These are phyloP conservation scores for Cephus runcator DNA, from an alignment of 2,888 invertebrate species.

Conservation along the genomic window DNA sequence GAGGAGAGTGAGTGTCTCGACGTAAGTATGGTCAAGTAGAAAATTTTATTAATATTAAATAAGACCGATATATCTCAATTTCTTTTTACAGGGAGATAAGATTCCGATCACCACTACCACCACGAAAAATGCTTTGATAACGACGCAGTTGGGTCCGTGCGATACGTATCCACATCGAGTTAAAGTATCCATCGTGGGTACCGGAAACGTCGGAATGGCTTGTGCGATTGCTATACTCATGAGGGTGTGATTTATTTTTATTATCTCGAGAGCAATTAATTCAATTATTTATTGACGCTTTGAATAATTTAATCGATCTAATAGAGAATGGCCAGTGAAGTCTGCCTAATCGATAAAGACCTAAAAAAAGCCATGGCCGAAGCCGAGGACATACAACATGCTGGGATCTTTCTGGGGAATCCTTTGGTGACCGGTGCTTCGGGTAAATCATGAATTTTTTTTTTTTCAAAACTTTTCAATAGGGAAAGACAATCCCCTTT, in stretches of 20 bases:
- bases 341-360: constrained; percentile 69
- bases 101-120: constrained; percentile 43
- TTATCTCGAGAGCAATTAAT: background rate
- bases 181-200: constrained; percentile 53
- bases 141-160: constrained; percentile 45
- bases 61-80: background rate
- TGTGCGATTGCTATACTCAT: constrained; percentile 69
- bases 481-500: background rate
- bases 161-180: constrained; percentile 49
- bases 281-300: background rate
- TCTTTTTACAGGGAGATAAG: constrained; percentile 31
- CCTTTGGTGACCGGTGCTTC: constrained; percentile 65
- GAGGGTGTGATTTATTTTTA: constrained; percentile 54
- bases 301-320: background rate
- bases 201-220: constrained; percentile 70
- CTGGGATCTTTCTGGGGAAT: constrained; percentile 68
- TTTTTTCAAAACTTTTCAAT: background rate
- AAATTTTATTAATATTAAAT: background rate
- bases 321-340: constrained; percentile 67
- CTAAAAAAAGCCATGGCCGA: constrained; percentile 69
- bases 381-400: constrained; percentile 71
- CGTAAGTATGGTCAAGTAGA: background rate
- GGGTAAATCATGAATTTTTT: constrained; percentile 28
- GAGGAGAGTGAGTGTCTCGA: background rate
- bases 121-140: constrained; percentile 56